Percentiles rank a stretch among this genome's conserved stretches.
phyloP scores from a whole-genome alignment of 2,797 vertebrate genomes.

The Myripristis jacobus region DNA sequence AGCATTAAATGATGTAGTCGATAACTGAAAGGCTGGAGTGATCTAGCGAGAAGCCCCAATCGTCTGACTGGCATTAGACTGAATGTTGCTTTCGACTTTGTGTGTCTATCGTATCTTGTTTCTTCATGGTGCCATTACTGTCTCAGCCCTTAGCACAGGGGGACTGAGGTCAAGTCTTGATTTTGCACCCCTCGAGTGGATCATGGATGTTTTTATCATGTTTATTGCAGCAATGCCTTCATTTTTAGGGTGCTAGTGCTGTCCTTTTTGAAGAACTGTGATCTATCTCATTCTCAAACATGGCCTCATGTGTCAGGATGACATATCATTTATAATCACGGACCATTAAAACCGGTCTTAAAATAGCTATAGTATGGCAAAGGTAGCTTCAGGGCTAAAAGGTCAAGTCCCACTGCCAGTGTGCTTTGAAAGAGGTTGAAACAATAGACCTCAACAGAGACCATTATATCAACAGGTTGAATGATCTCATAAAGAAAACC shows the following conservation, averaged over 20 bases:
- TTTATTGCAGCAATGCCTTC: conserved; percentile 54
- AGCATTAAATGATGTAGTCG: conserved; percentile 41
- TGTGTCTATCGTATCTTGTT: conserved; percentile 29
- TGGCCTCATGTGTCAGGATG: conserved; percentile 37
- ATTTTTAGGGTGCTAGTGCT: conserved; percentile 56
- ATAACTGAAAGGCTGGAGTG: conserved; percentile 11
- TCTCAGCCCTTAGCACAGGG: conserved; percentile 26
- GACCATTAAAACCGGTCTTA: conserved; percentile 13
- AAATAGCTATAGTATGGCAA: conserved; percentile 30
- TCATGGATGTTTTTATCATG: conserved; percentile 31
- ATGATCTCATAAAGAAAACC: conserved; percentile 2
- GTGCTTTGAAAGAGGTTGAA: conserved; percentile 14
- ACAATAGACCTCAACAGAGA: not conserved
- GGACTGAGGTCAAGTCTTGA: not conserved
- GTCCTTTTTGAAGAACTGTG: conserved; percentile 30
- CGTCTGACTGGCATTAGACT: conserved; percentile 46
- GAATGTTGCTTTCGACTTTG: conserved; percentile 58
- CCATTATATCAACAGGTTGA: conserved; percentile 2
- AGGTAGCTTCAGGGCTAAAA: not conserved
- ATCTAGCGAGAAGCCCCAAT: not conserved
- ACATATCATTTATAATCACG: conserved; percentile 51
- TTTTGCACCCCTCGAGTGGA: conserved; percentile 26
- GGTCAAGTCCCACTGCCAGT: not conserved
- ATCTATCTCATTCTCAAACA: conserved; percentile 8
- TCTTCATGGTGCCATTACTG: conserved; percentile 56